Evolutionary conservation across 2,888 invertebrate species (phyloP).

Genomic region (Drosophila mimetica): DNA sequence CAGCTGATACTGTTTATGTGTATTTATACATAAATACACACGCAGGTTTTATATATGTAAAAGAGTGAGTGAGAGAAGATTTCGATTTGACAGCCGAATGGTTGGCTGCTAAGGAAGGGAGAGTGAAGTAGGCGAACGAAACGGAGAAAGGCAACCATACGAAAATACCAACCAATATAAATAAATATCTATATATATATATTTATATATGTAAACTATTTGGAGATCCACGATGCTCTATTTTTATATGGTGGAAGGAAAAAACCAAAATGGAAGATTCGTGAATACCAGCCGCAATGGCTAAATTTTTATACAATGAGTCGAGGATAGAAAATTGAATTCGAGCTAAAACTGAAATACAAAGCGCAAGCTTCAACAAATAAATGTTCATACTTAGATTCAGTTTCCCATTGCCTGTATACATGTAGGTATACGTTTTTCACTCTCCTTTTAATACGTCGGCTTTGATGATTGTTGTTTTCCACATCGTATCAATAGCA

Average conservation of each 20-base stretch:
- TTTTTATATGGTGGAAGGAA: slow-evolving; percentile 67
- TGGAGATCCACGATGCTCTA: slow-evolving; percentile 73
- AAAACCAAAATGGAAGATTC: slow-evolving; percentile 19
- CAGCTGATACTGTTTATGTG: slow-evolving; percentile 52
- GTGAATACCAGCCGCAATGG: slow-evolving; percentile 9
- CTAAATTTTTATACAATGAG: slow-evolving; percentile 38
- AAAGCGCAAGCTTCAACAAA: not conserved
- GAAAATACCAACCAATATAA: slow-evolving; percentile 66
- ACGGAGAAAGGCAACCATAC: slow-evolving; percentile 37
- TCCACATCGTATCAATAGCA: slow-evolving; percentile 16
- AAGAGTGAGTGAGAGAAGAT: slow-evolving; percentile 53
- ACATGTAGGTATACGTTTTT: slow-evolving; percentile 12
- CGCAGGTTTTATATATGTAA: slow-evolving; percentile 51
- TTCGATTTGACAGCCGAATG: slow-evolving; percentile 27
- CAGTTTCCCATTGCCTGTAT: slow-evolving; percentile 1
- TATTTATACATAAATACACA: slow-evolving; percentile 47
- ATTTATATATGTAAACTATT: slow-evolving; percentile 77
- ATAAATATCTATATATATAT: slow-evolving; percentile 60
- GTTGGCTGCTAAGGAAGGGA: slow-evolving; percentile 24
- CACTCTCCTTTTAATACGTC: slow-evolving; percentile 2
- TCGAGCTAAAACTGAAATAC: not conserved
- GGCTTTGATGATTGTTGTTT: slow-evolving; percentile 8
- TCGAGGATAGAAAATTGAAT: slow-evolving; percentile 22
- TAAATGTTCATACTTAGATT: not conserved
- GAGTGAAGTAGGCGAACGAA: slow-evolving; percentile 5